Evolutionary conservation across 1,140 invertebrate genomes (phyloP).

Genomic region (Eupristina koningsbergeri): DNA sequence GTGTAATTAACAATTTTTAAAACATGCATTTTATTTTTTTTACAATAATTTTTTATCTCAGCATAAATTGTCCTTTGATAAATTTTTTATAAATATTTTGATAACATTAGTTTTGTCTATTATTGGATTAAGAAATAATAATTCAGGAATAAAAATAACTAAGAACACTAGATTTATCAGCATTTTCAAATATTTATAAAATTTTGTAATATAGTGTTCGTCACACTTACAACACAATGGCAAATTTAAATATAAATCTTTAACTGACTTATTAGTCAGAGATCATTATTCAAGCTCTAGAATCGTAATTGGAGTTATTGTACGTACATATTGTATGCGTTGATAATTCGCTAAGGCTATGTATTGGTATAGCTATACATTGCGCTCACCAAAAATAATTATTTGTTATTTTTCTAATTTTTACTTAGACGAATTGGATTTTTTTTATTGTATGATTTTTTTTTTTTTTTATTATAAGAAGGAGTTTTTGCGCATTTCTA

Average conservation of each 20-base stretch:
- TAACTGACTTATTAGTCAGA: slow-evolving; percentile 29
- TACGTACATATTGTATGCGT: slow-evolving; percentile 50
- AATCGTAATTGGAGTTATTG: slow-evolving; percentile 48
- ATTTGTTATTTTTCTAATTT: slow-evolving; percentile 1
- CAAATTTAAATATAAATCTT: slow-evolving; percentile 35
- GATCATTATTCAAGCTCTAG: slow-evolving; percentile 42
- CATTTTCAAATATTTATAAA: neutral
- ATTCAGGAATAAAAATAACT: neutral
- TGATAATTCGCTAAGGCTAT: slow-evolving; percentile 45
- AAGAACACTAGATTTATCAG: neutral
- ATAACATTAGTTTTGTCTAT: neutral
- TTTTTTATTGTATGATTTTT: slow-evolving; percentile 23
- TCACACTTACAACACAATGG: neutral
- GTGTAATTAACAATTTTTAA: neutral
- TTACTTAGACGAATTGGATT: slow-evolving; percentile 2
- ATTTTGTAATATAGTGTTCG: neutral
- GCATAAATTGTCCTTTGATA: neutral
- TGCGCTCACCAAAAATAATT: neutral
- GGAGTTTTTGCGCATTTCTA: neutral
- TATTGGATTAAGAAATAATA: neutral
- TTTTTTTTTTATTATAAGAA: neutral
- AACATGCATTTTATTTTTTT: neutral
- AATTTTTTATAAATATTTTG: neutral
- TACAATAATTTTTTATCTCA: too few species aligned
- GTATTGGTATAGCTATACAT: slow-evolving; percentile 35